Percentiles rank a stretch among this genome's conserved stretches.
phyloP scores from a whole-genome alignment of 2,113 vertebrate species.

The Macrotis lagotis region DNA sequence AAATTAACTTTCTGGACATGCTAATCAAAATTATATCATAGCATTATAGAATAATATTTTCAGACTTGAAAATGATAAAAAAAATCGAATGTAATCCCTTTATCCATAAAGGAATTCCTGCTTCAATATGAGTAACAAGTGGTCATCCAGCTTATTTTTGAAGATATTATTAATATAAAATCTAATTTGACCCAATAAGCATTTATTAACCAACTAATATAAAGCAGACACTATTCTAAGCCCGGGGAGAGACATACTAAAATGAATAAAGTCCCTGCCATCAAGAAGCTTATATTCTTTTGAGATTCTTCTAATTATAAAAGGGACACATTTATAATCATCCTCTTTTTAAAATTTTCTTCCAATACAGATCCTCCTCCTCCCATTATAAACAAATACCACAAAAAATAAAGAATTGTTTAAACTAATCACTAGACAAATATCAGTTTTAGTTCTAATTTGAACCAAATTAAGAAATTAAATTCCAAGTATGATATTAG shows the following conservation, averaged over 20 bases:
- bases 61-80: neutral
- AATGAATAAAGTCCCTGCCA: neutral
- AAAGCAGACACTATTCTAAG: too few relatives aligned
- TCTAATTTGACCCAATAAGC: too few relatives aligned
- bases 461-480: neutral
- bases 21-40: neutral
- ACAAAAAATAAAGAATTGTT: slow-evolving; percentile 5
- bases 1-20: neutral
- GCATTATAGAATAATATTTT: neutral
- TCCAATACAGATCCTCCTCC: neutral
- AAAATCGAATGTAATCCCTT: neutral
- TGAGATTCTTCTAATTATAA: neutral
- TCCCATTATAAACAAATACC: slow-evolving; percentile 4
- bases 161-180: neutral
- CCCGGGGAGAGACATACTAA: neutral
- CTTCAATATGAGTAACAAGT: neutral
- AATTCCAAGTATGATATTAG: neutral
- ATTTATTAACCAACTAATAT: too few relatives aligned
- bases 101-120: neutral
- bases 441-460: neutral
- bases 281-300: neutral
- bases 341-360: slow-evolving; percentile 8
- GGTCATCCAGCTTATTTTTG: neutral
- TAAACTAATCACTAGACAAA: neutral
- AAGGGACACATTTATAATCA: neutral